Conservation (phyloP, 2,797 vertebrate genomes). For the Sebastes goodei region DNA sequence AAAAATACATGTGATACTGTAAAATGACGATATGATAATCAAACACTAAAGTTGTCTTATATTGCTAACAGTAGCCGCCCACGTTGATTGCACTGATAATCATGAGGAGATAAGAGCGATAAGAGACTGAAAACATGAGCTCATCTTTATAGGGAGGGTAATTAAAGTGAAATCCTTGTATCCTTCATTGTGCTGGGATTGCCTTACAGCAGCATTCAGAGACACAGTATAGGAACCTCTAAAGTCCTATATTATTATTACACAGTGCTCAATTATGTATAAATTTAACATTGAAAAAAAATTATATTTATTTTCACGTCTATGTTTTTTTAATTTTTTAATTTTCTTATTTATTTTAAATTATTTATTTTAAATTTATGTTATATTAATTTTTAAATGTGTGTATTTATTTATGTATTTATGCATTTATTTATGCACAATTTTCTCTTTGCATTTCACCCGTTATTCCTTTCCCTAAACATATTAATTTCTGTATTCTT, state of each 20-base stretch:
- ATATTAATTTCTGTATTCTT: no score
- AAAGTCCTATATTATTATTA: no score
- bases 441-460: no score
- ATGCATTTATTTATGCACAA: no score
- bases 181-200: neutral
- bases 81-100: neutral
- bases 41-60: neutral
- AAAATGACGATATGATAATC: neutral
- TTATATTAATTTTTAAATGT: no score
- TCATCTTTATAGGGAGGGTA: neutral
- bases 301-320: accelerated
- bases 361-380: no score
- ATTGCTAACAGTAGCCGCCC: neutral
- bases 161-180: neutral
- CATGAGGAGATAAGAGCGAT: neutral
- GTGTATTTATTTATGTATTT: no score
- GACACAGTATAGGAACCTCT: neutral
- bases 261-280: no score
- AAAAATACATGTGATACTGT: neutral
- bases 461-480: accelerated
- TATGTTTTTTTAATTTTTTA: no score
- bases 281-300: no score
- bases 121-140: neutral
- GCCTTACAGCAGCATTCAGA: neutral
- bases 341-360: no score